Percentiles rank a stretch among this genome's conserved stretches.
phyloP scores from a whole-genome alignment of 1,140 invertebrate genomes.

The Ceratosolen solmsi region DNA sequence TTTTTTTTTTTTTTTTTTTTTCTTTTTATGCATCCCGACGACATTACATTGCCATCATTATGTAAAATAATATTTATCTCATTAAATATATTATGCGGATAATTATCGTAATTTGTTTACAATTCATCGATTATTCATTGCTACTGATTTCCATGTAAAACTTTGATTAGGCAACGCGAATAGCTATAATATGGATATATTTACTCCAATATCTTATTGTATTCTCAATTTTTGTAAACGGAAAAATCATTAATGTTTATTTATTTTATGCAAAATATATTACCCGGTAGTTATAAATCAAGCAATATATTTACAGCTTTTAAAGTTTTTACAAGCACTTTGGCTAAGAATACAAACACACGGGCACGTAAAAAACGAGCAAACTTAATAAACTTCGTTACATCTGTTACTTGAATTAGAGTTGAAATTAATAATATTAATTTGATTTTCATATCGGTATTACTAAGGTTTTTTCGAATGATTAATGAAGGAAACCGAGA shows the following conservation, averaged over 20 bases:
- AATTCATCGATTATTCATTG: not conserved
- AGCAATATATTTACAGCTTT: not conserved
- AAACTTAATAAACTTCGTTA: not conserved
- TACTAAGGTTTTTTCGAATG: not conserved
- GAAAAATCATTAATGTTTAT: not conserved
- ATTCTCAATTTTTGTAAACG: not conserved
- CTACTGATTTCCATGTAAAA: not conserved
- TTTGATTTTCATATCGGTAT: not conserved
- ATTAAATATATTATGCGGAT: no score
- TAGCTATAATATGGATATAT: not conserved
- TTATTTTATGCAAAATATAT: not conserved
- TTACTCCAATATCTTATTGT: not conserved
- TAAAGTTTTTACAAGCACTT: not conserved
- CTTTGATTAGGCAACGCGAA: not conserved
- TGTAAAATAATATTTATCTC: no score
- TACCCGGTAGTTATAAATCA: not conserved
- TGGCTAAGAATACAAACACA: no score
- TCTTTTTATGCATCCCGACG: no score
- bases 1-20: no score
- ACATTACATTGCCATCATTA: no score
- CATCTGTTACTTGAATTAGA: not conserved
- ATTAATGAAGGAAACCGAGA: slow-evolving; percentile 5
- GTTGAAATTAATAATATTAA: not conserved
- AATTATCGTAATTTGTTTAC: no score
- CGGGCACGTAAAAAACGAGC: no score